Conservation (phyloP, 2,113 vertebrate species). For the Lepus americanus region DNA sequence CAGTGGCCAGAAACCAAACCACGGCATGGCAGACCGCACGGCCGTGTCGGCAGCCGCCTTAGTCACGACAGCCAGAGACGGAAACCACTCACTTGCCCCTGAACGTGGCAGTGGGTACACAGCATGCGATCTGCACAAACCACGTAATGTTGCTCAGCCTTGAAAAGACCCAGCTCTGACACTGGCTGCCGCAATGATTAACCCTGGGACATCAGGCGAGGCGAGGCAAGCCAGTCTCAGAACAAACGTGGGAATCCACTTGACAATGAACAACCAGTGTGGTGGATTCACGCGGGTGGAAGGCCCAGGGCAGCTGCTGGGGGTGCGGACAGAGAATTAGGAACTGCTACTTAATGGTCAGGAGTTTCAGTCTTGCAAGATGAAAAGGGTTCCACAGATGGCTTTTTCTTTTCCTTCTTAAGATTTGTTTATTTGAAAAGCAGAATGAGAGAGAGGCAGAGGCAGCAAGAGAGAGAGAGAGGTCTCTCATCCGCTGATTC, state of each 20-base stretch:
- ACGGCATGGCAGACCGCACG: rapidly evolving
- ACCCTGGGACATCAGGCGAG: not conserved
- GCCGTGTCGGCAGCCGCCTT: too few species aligned
- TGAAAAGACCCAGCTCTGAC: not conserved
- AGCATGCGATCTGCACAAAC: not conserved
- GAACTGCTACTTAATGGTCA: not conserved
- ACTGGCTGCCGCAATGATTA: not conserved
- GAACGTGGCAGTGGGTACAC: not conserved
- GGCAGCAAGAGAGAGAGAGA: too few species aligned
- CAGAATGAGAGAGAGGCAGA: too few species aligned
- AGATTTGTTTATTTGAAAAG: too few species aligned
- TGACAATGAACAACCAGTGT: too few species aligned
- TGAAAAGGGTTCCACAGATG: not conserved
- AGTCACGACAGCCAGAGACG: not conserved
- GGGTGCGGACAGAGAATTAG: too few species aligned
- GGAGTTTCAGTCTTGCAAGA: not conserved
- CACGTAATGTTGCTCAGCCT: not conserved
- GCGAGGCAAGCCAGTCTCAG: not conserved
- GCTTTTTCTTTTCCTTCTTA: too few species aligned
- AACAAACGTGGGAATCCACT: not conserved
- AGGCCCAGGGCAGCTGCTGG: too few species aligned
- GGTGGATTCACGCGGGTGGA: too few species aligned
- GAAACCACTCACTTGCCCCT: not conserved
- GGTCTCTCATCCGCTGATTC: too few species aligned
- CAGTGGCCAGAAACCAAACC: not conserved